Conservation (phyloP, 2,888 invertebrate genomes). For the Brassicogethes aeneus region DNA sequence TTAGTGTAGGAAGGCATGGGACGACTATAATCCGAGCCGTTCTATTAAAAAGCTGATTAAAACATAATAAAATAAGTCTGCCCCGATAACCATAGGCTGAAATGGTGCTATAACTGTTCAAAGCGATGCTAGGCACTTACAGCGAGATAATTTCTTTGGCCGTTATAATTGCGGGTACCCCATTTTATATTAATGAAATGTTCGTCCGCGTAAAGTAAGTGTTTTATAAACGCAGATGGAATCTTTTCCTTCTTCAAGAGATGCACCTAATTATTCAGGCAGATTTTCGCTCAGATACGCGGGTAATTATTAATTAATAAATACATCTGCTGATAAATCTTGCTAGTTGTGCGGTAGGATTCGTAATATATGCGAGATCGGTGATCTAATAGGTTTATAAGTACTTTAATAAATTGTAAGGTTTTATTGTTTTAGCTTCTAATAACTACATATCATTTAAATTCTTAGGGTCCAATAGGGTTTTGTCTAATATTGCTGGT, state of each 20-base stretch:
- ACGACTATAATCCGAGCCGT: no score
- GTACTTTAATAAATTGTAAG: not conserved
- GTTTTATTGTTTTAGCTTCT: not conserved
- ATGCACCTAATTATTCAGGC: not conserved
- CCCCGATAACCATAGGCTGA: not conserved
- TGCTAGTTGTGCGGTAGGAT: not conserved
- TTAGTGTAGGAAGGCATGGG: no score
- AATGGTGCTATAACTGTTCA: not conserved
- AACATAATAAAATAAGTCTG: not conserved
- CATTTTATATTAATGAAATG: not conserved
- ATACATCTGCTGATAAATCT: not conserved
- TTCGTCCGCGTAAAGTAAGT: not conserved
- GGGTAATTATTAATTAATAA: not conserved
- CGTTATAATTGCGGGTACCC: not conserved
- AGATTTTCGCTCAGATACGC: not conserved
- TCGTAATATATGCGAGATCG: not conserved
- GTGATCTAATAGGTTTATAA: not conserved
- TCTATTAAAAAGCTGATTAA: no score
- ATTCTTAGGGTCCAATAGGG: no score
- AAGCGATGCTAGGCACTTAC: not conserved
- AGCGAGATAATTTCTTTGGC: not conserved
- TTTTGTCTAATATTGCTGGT: no score
- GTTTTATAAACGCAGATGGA: not conserved
- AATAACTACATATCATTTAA: no score
- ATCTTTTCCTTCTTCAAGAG: not conserved